A percentile compares a stretch with the other conserved stretches of the same genome.
phyloP scores from a whole-genome alignment of 2,888 invertebrate species.

The Anthophora plumipes region DNA sequence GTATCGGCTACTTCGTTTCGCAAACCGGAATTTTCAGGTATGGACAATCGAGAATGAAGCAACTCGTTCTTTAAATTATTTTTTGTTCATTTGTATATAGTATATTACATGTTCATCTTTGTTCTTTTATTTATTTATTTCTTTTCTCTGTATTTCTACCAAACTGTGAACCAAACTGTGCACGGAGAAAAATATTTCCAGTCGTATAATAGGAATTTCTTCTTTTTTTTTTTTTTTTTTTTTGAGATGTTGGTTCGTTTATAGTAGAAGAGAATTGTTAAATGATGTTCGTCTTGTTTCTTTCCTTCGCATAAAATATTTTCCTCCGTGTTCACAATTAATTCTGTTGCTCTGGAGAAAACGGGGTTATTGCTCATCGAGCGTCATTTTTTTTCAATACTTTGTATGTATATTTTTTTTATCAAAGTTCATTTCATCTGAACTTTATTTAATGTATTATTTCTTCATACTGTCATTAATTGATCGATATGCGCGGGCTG shows the following conservation, averaged over 20 bases:
- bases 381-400: not conserved
- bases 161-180: slow-evolving; percentile 21
- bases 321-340: slow-evolving; percentile 50
- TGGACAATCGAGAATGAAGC: slow-evolving; percentile 69
- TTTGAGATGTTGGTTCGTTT: not conserved
- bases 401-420: slow-evolving; percentile 7
- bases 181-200: slow-evolving; percentile 60
- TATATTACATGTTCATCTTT: slow-evolving; percentile 49
- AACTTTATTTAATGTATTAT: slow-evolving; percentile 53
- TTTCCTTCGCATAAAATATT: slow-evolving; percentile 38
- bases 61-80: slow-evolving; percentile 51
- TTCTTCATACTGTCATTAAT: slow-evolving; percentile 22
- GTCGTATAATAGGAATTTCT: not conserved
- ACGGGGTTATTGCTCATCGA: slow-evolving; percentile 59
- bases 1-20: slow-evolving; percentile 76
- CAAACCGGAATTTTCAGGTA: slow-evolving; percentile 80
- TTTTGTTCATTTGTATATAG: slow-evolving; percentile 13
- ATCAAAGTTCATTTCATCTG: slow-evolving; percentile 16
- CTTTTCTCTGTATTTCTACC: too few relatives aligned
- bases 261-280: not conserved
- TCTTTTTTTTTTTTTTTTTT: too few relatives aligned
- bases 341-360: slow-evolving; percentile 62
- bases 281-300: not conserved
- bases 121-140: slow-evolving; percentile 46
- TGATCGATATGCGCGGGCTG: not conserved